Evolutionary conservation across 1,140 invertebrate genomes (phyloP).

Genomic region (Diorhabda carinulata): DNA sequence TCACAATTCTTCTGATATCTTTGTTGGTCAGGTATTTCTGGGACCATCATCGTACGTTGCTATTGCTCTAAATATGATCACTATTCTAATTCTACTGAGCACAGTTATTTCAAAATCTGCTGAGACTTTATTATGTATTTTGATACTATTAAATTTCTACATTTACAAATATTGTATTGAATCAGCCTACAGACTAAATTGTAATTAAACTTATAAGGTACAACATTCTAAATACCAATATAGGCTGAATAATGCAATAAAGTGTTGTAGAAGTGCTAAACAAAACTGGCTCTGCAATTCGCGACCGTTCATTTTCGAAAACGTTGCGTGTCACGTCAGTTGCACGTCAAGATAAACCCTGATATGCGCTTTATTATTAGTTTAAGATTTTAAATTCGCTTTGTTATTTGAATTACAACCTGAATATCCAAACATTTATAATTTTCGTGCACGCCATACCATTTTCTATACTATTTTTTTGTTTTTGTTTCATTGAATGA

Average conservation of each 20-base stretch:
- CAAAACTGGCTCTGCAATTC: conserved; percentile 13
- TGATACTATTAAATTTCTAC: too few relatives aligned
- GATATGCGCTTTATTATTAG: conserved; percentile 17
- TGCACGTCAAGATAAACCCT: conserved; percentile 17
- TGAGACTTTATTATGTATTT: too few relatives aligned
- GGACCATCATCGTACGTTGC: too few relatives aligned
- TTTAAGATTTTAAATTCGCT: conserved; percentile 19
- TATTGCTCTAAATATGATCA: too few relatives aligned
- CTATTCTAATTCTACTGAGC: too few relatives aligned
- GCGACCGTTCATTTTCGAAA: conserved; percentile 9
- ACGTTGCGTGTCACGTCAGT: conserved; percentile 13
- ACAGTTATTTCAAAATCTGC: too few relatives aligned
- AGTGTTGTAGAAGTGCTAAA: conserved; percentile 18
- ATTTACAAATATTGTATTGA: neutral
- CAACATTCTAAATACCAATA: conserved; percentile 11
- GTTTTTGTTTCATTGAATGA: conserved; percentile 11
- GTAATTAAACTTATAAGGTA: conserved; percentile 6
- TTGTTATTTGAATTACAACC: conserved; percentile 21
- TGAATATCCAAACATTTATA: conserved; percentile 6
- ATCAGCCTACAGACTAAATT: neutral
- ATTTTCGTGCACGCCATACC: conserved; percentile 5
- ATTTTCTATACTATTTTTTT: conserved; percentile 7
- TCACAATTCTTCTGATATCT: too few relatives aligned
- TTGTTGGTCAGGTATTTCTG: too few relatives aligned
- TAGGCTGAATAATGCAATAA: conserved; percentile 12